A percentile compares a stretch with the other conserved stretches of the same genome.
Conservation (phyloP, 1,140 invertebrate species). For the Saccostrea cuccullata region DNA sequence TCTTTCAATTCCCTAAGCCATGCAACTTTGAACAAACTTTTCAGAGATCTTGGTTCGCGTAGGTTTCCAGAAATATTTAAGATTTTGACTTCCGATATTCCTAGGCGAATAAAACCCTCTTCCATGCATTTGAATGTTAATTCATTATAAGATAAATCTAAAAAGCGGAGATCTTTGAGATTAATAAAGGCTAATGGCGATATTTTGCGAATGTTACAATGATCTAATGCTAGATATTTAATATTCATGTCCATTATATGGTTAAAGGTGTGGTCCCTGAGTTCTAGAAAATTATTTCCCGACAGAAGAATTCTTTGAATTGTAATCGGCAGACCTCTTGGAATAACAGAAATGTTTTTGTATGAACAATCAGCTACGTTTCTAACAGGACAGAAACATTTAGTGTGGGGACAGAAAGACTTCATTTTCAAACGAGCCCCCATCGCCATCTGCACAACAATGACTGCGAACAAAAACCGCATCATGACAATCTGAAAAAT, state of each 20-base stretch:
- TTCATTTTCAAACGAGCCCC: not conserved
- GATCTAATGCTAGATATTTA: not conserved
- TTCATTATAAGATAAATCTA: not conserved
- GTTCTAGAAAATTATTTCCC: not conserved
- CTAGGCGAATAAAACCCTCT: not conserved
- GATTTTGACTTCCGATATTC: not conserved
- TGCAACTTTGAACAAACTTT: not conserved
- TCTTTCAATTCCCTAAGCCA: not conserved
- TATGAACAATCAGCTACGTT: not conserved
- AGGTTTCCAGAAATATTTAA: not conserved
- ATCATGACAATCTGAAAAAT: not conserved
- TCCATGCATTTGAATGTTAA: not conserved
- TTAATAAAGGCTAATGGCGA: not conserved
- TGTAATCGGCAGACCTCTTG: not conserved
- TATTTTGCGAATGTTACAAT: not conserved
- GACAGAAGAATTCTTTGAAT: not conserved
- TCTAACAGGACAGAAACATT: not conserved
- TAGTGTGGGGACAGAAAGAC: not conserved
- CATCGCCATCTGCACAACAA: not conserved
- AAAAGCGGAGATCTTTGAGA: not conserved
- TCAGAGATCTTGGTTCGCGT: not conserved
- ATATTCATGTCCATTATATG: not conserved
- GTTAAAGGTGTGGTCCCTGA: not conserved
- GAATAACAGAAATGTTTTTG: not conserved
- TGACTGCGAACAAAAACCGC: not conserved